phyloP scores from a whole-genome alignment of 2,797 vertebrate species.

The Amazona finschi region DNA sequence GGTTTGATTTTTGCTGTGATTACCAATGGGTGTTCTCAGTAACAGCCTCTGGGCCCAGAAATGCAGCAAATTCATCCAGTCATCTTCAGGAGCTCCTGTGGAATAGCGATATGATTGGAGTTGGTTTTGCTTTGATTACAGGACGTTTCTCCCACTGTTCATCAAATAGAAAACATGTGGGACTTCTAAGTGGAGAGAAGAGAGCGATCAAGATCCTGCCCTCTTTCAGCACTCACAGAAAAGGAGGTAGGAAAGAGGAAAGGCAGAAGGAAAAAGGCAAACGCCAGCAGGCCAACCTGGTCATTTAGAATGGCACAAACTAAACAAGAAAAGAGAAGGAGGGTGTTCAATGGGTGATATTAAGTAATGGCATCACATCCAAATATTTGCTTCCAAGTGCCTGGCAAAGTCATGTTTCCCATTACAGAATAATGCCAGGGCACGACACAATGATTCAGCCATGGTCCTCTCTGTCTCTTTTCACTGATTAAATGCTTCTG shows the following conservation, averaged over 20 bases:
- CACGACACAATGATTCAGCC: not conserved
- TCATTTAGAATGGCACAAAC: not conserved
- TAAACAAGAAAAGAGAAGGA: not conserved
- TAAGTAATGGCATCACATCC: not conserved
- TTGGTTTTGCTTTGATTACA: conserved; percentile 5
- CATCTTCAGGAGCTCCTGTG: not conserved
- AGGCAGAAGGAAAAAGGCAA: not conserved
- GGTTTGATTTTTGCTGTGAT: not conserved
- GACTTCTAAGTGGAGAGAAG: not conserved
- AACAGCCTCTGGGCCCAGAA: not conserved
- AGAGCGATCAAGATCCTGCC: not conserved
- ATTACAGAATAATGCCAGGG: conserved; percentile 19
- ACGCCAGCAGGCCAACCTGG: not conserved
- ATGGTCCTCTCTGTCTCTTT: not conserved
- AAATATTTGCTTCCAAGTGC: not conserved
- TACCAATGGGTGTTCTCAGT: not conserved
- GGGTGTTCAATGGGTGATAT: not conserved
- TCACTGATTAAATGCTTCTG: not conserved
- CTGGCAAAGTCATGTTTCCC: not conserved
- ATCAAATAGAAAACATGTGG: not conserved
- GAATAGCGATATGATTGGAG: not conserved
- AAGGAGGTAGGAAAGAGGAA: not conserved
- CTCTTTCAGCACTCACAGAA: not conserved
- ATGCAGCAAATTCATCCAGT: not conserved
- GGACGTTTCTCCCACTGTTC: not conserved